Evolutionary conservation across 2,113 vertebrate genomes (phyloP).

Genomic region (Phasianus colchicus): DNA sequence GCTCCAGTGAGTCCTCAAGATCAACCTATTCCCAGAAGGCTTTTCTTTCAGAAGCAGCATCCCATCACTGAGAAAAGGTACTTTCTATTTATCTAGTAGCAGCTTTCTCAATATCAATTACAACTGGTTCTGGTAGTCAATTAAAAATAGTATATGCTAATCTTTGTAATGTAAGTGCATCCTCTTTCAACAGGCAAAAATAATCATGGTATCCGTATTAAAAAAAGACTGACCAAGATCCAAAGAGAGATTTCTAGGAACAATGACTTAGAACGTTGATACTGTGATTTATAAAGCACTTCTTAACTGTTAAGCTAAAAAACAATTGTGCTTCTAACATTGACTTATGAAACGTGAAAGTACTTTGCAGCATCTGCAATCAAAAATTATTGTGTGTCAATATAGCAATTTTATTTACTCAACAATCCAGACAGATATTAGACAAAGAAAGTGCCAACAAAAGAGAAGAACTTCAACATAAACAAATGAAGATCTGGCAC

Average conservation of each 20-base stretch:
- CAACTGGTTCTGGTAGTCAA: background rate
- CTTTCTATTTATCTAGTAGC: background rate
- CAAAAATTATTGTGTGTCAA: background rate
- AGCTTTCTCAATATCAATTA: background rate
- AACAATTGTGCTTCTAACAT: background rate
- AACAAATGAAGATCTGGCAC: slow-evolving; percentile 19
- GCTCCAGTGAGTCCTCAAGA: background rate
- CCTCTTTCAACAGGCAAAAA: background rate
- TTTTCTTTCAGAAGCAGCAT: background rate
- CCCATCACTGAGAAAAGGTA: background rate
- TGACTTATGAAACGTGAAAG: background rate
- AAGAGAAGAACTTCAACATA: background rate
- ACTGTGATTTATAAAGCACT: background rate
- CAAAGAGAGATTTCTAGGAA: background rate
- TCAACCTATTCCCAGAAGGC: background rate
- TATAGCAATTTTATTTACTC: background rate
- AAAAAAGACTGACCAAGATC: background rate
- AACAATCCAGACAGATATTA: slow-evolving; percentile 10
- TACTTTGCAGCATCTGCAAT: background rate
- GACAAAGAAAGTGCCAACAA: background rate
- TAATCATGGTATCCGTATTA: background rate
- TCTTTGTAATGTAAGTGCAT: background rate
- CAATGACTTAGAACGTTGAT: background rate
- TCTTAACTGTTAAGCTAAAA: background rate
- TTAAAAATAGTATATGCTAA: background rate